Evolutionary conservation across 1,140 invertebrate species (phyloP).

Genomic region (Tetramorium alpestre): DNA sequence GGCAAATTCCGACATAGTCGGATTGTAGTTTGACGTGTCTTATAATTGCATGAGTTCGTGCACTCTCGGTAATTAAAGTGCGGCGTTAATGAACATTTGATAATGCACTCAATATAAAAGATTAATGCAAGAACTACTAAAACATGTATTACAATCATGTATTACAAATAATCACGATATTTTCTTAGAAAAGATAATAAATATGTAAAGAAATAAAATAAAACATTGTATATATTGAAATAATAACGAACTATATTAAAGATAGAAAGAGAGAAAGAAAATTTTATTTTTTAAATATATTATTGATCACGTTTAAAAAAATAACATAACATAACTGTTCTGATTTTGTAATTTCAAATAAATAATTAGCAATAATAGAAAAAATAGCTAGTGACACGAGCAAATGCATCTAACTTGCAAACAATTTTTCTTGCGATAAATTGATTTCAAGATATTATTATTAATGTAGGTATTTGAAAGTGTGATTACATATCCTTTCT

Average conservation of each 20-base stretch:
- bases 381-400: background rate
- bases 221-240: background rate
- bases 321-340: background rate
- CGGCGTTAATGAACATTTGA: conserved; percentile 29
- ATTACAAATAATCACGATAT: background rate
- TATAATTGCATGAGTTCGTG: conserved; percentile 42
- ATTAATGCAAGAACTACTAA: background rate
- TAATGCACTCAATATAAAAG: background rate
- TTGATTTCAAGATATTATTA: background rate
- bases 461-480: background rate
- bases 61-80: conserved; percentile 38
- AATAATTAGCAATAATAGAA: background rate
- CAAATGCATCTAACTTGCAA: background rate
- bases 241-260: background rate
- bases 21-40: conserved; percentile 54
- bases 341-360: background rate
- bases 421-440: background rate
- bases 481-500: background rate
- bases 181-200: background rate
- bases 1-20: conserved; percentile 48
- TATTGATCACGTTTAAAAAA: background rate
- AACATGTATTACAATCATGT: background rate
- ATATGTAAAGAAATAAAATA: background rate
- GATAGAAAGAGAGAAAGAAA: background rate
- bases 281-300: background rate